These are phyloP conservation scores for Coelopa pilipes DNA, from an alignment of 2,888 invertebrate species.

Conservation along the genomic window DNA sequence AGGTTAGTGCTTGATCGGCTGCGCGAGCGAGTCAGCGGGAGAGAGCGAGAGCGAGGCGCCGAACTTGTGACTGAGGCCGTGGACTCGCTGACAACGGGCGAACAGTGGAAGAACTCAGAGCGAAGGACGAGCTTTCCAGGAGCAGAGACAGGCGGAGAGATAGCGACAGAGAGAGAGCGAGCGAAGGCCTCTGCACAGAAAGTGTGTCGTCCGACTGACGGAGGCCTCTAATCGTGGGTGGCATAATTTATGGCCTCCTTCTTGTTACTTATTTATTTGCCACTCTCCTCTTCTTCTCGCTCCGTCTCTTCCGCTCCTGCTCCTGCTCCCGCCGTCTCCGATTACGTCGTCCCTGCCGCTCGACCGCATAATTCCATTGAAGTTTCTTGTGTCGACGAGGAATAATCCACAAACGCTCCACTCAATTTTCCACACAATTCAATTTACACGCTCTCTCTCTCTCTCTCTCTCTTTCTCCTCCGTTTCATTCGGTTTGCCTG, in stretches of 20 bases:
- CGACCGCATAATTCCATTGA: too few relatives aligned
- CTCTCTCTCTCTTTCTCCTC: not conserved
- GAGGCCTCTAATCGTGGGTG: conserved; percentile 20
- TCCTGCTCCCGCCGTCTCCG: not conserved
- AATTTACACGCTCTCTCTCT: not conserved
- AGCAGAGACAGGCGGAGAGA: not conserved
- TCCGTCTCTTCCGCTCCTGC: not conserved
- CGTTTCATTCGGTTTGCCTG: not conserved
- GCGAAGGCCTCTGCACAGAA: not conserved
- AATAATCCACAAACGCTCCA: too few relatives aligned
- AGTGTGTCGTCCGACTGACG: conserved; percentile 20
- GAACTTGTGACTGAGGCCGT: too few relatives aligned
- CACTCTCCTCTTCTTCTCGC: not conserved
- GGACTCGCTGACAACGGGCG: not conserved
- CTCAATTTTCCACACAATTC: not conserved
- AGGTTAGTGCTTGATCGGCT: conserved; percentile 56
- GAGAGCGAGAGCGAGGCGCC: not conserved
- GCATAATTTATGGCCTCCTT: conserved; percentile 9
- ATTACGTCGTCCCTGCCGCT: not conserved
- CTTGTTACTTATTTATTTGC: conserved; percentile 8
- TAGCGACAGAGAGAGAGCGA: too few relatives aligned
- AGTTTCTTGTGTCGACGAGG: too few relatives aligned
- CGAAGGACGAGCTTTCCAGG: too few relatives aligned
- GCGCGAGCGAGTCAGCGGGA: not conserved
- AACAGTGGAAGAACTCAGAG: too few relatives aligned